These are phyloP conservation scores for Venustaconcha ellipsiformis DNA, from an alignment of 1,140 invertebrate species.

Conservation along the genomic window DNA sequence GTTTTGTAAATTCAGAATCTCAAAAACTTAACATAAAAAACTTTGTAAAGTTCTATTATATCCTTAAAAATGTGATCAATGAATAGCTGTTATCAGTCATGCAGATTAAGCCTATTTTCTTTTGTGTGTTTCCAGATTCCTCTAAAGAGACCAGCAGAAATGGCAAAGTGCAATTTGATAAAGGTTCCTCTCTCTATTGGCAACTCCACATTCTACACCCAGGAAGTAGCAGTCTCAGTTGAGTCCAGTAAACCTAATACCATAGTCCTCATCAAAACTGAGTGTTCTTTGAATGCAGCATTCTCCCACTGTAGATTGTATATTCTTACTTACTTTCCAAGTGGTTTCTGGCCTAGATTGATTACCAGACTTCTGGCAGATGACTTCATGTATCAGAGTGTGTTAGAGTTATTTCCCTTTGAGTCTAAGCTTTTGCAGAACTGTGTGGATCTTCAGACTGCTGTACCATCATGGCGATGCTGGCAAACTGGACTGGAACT, in stretches of 20 bases:
- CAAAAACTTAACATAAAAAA: no score
- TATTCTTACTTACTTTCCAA: slow-evolving; percentile 94
- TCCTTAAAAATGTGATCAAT: no score
- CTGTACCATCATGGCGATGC: slow-evolving; percentile 86
- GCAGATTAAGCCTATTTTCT: no score
- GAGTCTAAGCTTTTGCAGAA: slow-evolving; percentile 37
- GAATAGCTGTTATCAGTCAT: no score
- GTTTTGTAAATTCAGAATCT: no score
- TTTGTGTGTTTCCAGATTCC: no score
- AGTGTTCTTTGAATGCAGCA: slow-evolving; percentile 42
- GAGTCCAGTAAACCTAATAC: neutral
- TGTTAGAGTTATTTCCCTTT: slow-evolving; percentile 43
- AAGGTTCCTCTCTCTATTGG: no score
- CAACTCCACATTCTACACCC: no score
- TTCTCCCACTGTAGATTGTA: slow-evolving; percentile 68
- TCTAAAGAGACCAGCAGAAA: no score
- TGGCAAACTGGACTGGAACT: slow-evolving; percentile 97
- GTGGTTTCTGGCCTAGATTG: slow-evolving; percentile 97
- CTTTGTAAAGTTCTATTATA: no score
- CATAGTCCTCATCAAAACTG: slow-evolving; percentile 34
- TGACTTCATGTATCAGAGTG: slow-evolving; percentile 68
- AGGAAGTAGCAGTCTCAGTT: no score
- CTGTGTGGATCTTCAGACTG: slow-evolving; percentile 39
- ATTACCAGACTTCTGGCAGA: slow-evolving; percentile 93
- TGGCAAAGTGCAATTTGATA: no score